A percentile compares a stretch with the other conserved stretches of the same genome.
Evolutionary conservation across 2,113 vertebrate species (phyloP).

Genomic region (Rhinoderma darwinii): DNA sequence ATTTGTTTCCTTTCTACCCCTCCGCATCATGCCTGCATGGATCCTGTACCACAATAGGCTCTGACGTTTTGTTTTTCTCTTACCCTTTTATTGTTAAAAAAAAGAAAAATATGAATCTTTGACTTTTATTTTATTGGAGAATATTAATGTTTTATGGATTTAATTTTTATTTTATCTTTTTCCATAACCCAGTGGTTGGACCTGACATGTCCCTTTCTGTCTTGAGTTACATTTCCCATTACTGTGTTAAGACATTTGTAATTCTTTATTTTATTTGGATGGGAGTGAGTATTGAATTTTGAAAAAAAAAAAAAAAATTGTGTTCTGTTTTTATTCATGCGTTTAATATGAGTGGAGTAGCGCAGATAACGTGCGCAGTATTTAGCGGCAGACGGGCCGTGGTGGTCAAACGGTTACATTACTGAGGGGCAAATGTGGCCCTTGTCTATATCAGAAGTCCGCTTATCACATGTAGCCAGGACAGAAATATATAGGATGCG

Average conservation of each 20-base stretch:
- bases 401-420: no score
- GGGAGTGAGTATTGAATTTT: conserved; percentile 75
- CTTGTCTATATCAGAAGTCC: no score
- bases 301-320: conserved; percentile 41
- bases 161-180: conserved; percentile 60
- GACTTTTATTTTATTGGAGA: conserved; percentile 69
- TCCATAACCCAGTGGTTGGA: conserved; percentile 68
- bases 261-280: conserved; percentile 83
- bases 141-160: conserved; percentile 71
- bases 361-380: no score
- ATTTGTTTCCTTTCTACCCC: not conserved
- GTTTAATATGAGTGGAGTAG: no score
- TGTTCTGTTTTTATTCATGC: not conserved
- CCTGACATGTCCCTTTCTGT: not conserved
- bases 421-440: no score
- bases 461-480: no score
- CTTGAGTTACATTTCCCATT: conserved; percentile 68
- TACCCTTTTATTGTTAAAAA: conserved; percentile 50
- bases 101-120: conserved; percentile 63
- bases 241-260: conserved; percentile 72
- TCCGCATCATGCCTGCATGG: conserved; percentile 35
- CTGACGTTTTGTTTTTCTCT: conserved; percentile 58
- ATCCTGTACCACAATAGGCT: not conserved
- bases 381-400: no score
- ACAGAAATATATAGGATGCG: no score